Evolutionary conservation across 2,113 vertebrate genomes (phyloP).

Genomic region (Burhinus oedicnemus): DNA sequence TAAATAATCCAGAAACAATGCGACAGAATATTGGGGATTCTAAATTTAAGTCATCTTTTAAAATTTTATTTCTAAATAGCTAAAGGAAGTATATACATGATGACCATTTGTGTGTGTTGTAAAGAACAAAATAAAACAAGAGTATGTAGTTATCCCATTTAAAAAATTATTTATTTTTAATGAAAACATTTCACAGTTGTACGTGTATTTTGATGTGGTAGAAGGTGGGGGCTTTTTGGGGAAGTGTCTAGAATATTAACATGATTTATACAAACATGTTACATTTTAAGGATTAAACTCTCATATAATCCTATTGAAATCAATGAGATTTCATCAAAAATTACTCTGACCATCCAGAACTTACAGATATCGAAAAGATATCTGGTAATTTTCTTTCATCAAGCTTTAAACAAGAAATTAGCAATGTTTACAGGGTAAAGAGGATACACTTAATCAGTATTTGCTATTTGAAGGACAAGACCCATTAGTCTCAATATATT

Average conservation of each 20-base stretch:
- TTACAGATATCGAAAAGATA: background rate
- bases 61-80: background rate
- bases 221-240: accelerated
- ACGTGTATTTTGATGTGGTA: background rate
- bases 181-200: background rate
- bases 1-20: background rate
- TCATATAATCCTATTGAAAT: background rate
- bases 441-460: background rate
- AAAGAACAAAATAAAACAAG: background rate
- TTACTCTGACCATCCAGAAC: background rate
- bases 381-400: background rate
- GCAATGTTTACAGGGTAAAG: background rate
- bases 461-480: background rate
- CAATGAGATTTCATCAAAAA: background rate
- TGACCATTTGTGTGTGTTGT: background rate
- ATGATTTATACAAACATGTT: background rate
- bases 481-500: accelerated
- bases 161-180: background rate
- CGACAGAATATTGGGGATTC: background rate
- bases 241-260: background rate
- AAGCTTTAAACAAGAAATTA: background rate
- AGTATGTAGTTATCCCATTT: background rate
- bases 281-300: background rate
- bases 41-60: background rate
- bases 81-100: background rate